Conservation (phyloP, 2,113 vertebrate genomes). For the Alexandromys fortis region DNA sequence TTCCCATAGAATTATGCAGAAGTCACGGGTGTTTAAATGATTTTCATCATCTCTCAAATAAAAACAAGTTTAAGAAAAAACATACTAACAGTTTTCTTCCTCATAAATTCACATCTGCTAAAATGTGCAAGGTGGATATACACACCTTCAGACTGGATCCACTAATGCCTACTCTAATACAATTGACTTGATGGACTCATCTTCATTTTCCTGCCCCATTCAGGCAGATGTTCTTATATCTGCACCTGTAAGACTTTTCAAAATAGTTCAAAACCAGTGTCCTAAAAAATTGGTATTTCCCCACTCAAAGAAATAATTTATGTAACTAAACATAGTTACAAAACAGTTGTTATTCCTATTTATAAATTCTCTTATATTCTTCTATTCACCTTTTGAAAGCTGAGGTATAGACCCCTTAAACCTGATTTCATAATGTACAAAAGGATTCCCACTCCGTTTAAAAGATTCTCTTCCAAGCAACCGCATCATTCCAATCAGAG, state of each 20-base stretch:
- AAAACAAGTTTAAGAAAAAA: background rate
- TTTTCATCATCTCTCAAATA: conserved; percentile 46
- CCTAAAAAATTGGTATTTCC: conserved; percentile 29
- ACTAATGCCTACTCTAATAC: background rate
- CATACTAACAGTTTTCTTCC: background rate
- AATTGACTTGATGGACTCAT: conserved; percentile 37
- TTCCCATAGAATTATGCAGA: background rate
- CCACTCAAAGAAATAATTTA: background rate
- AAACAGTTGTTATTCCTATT: conserved; percentile 35
- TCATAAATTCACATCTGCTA: conserved; percentile 48
- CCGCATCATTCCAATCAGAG: background rate
- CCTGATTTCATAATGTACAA: conserved; percentile 7
- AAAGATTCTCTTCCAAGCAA: conserved; percentile 39
- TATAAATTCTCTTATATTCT: background rate
- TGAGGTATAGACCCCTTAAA: background rate
- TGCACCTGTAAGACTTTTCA: background rate
- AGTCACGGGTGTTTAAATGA: background rate
- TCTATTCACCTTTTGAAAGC: conserved; percentile 37
- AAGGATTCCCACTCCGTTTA: background rate
- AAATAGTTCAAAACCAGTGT: background rate
- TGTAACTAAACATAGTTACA: background rate
- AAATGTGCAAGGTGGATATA: conserved; percentile 29
- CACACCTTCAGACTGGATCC: conserved; percentile 15
- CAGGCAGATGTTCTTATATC: background rate
- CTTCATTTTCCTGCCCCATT: background rate